Evolutionary conservation across 92 coral and sea anemone genomes (phyloP).

Genomic region (Zoanthus solanderi): DNA sequence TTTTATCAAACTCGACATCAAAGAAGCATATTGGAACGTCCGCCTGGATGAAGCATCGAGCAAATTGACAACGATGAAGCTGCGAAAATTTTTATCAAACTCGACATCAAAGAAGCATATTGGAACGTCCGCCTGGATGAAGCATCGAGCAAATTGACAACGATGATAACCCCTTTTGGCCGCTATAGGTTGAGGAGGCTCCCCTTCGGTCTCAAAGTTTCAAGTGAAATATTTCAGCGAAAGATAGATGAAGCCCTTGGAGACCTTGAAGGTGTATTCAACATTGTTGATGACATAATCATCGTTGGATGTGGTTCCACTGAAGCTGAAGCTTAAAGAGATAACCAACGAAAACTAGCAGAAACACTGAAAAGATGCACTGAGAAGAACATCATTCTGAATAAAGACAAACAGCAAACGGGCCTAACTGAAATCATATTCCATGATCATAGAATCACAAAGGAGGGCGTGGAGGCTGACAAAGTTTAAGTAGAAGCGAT

Average conservation of each 20-base stretch:
- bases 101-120: background rate
- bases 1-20: background rate
- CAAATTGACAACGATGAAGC: background rate
- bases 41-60: background rate
- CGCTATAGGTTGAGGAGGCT: background rate
- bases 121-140: background rate
- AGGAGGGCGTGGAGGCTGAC: constrained; percentile 4
- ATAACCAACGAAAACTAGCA: constrained; percentile 11
- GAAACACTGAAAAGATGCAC: constrained; percentile 1
- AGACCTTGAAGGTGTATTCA: constrained; percentile 35
- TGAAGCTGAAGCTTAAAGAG: constrained; percentile 18
- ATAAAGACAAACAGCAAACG: constrained; percentile 18
- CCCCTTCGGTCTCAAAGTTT: constrained; percentile 5
- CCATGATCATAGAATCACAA: constrained; percentile 31
- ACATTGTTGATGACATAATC: constrained; percentile 28
- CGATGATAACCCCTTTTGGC: constrained; percentile 1
- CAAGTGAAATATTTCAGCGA: constrained; percentile 1
- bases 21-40: background rate
- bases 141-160: background rate
- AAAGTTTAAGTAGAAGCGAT: constrained; percentile 56
- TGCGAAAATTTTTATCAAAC: background rate
- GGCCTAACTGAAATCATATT: constrained; percentile 11
- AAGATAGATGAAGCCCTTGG: constrained; percentile 8
- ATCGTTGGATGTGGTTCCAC: constrained; percentile 40
- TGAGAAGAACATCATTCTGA: constrained; percentile 18